Evolutionary conservation across 37 sponge, comb jelly and placozoan species (phyloP), one percentile per base, ranked within the genome.

Genomic region (Ephydatia muelleri): DNA sequence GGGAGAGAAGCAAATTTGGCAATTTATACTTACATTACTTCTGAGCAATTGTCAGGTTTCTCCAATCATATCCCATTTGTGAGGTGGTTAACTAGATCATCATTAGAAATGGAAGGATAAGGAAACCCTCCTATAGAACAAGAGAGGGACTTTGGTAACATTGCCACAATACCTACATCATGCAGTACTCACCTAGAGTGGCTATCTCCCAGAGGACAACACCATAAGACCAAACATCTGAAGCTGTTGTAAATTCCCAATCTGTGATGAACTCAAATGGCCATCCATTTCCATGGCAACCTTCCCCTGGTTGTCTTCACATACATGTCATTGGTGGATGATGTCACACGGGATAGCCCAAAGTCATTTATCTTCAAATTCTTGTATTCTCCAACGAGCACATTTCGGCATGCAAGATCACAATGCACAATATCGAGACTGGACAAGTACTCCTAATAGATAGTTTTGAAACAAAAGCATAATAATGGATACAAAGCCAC

Each of bases 191-290:
- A 92, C 93, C 93, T 13, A 92, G 82, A 38, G 93, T 92, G 19
- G 88, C 86, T 25, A 92, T 92, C 67, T 92, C 93, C 93, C 93
- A 92, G 14, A 92, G 79, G 25, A 43, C 65, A n/a, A 92, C 87
- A 16, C 93, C 93, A 85, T 88, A 92, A 11, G 93, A 76, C 93
- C 93, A 92, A 82, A 93, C 94, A 73, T 93, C 94, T 40, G 90
- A 89, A 67, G 86, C 67, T 25, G 84, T 73, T 4, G 94, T 93
- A 65, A 93, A 93, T 82, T 88, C 90, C 76, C 90, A 3, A 25
- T 86, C 69, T 2, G 84, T 65, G 57, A 93, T 93, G 21, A 88
- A 89, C 85, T 93, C 94, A 39, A n/a, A 93, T 73, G 36, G 94
- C 90, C 94, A 93, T 93, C 94, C 94, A 93, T 38, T 89, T 89